Evolutionary conservation across 2,888 invertebrate genomes (phyloP).

Genomic region (Alentia gelatinosa): DNA sequence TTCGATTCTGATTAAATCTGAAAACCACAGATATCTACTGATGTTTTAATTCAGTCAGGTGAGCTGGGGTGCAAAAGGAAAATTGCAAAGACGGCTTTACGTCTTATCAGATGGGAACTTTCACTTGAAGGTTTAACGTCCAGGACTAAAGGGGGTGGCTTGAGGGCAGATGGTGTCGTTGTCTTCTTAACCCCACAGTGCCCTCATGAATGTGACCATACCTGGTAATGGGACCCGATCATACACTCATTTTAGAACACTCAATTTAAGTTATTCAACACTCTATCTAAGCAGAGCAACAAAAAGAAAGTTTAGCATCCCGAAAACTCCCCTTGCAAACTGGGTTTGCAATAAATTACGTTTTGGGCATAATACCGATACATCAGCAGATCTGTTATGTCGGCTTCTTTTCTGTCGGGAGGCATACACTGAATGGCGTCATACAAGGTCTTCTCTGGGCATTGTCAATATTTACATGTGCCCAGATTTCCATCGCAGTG

Average conservation of each 20-base stretch:
- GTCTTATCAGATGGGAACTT: not conserved
- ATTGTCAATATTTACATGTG: not conserved
- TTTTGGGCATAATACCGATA: no score
- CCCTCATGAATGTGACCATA: not conserved
- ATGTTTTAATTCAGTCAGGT: no score
- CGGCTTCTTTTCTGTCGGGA: no score
- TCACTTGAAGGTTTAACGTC: not conserved
- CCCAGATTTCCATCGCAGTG: not conserved
- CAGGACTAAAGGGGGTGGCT: not conserved
- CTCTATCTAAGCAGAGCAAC: not conserved
- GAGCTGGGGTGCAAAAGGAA: not conserved
- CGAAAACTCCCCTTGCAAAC: not conserved
- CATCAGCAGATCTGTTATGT: no score
- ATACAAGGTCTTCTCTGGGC: no score
- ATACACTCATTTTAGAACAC: not conserved
- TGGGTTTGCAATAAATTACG: no score
- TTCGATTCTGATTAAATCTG: no score
- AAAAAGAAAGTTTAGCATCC: no score
- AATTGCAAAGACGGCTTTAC: no score
- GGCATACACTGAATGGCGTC: no score
- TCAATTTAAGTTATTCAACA: no score
- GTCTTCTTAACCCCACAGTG: not conserved
- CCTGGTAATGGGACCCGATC: not conserved
- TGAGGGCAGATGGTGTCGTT: not conserved
- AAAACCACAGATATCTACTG: no score